Evolutionary conservation across 2,888 invertebrate species (phyloP), one percentile per base, ranked within the genome.

Genomic region (Diaphora mendica): DNA sequence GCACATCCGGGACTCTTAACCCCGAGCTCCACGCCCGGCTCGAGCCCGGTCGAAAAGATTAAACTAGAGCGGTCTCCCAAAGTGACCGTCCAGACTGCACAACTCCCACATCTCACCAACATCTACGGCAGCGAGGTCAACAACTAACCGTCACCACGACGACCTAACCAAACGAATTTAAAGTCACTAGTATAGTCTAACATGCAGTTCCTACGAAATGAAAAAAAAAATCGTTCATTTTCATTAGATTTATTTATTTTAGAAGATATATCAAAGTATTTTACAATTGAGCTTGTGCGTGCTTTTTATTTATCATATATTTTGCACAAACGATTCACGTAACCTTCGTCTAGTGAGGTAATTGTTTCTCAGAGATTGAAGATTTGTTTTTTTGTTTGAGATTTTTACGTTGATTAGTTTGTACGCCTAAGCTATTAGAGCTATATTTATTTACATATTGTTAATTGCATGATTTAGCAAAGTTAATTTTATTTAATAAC

Each of bases 11-110:
- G 96, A 65, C 91, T 96, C 70, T 88, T 96, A 65, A 96, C 96
- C 33, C 96, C 96, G 17, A 93, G 91, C 75, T 93, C 96, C 64
- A 95, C 96, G 73, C 96, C 96, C 0, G 88, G 87, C 93, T 85
- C 89, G 17, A 90, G 89, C 74, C 91, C 92, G 5, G 78, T 87
- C 11, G 94, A 94, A 35, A 94, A 92, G 72, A 23, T 82, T 20
- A 89, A 91, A 81, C 88, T 90, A 74, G 91, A 93, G 11, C 89
- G 91, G 42, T 78, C 91, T 5, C 92, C 93, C 7, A 92, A 91
- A 78, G 91, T 94, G 42, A 92, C 93, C 17, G 91, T 94, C 23
- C 91, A 91, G 77, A 89, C 82, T 74, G 76, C 89, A 26, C 88
- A 85, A 70, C 84, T 82, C 17, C 81, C 86, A 48, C 85, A 79